Evolutionary conservation across 1,140 invertebrate genomes (phyloP).

Genomic region (Drosophila orosa): DNA sequence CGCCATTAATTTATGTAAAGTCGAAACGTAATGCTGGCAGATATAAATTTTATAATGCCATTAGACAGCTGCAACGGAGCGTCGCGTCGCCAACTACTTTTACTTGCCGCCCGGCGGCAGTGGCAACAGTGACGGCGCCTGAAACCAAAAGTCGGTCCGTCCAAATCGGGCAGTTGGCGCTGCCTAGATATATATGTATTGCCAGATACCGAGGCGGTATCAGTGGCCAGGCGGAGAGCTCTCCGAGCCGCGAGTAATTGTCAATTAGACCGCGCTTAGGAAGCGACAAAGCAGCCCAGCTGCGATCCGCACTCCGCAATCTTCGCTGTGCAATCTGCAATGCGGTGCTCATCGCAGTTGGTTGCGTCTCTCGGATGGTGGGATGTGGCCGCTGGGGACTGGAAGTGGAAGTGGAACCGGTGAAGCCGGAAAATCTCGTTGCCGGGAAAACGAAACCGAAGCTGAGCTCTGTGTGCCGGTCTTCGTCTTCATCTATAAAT

Average conservation of each 20-base stretch:
- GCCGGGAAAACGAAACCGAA: constrained; percentile 67
- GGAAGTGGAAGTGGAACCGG: constrained; percentile 56
- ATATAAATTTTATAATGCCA: constrained; percentile 76
- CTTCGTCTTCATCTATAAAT: constrained; percentile 77
- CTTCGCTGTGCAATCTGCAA: constrained; percentile 24
- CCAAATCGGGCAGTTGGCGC: constrained; percentile 47
- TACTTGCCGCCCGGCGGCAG: constrained; percentile 51
- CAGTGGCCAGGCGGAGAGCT: constrained; percentile 51
- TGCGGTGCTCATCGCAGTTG: constrained; percentile 46
- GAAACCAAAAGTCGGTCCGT: constrained; percentile 73
- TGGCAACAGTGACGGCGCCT: constrained; percentile 27
- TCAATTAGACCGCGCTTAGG: constrained; percentile 75
- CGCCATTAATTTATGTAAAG: constrained; percentile 70
- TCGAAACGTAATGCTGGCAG: constrained; percentile 66
- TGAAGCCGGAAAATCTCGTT: constrained; percentile 80
- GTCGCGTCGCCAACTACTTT: constrained; percentile 57
- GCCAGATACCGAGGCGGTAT: constrained; percentile 11
- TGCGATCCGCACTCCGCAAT: constrained; percentile 35
- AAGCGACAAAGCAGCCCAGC: constrained; percentile 59
- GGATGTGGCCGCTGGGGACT: constrained; percentile 20
- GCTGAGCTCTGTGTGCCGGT: constrained; percentile 47
- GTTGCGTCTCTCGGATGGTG: constrained; percentile 26
- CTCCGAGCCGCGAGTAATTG: constrained; percentile 59
- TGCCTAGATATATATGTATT: neutral
- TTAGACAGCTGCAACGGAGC: constrained; percentile 59